Evolutionary conservation across 2,888 invertebrate genomes (phyloP), one percentile per base, ranked within the genome.

Genomic region (Temnothorax rugatulus): DNA sequence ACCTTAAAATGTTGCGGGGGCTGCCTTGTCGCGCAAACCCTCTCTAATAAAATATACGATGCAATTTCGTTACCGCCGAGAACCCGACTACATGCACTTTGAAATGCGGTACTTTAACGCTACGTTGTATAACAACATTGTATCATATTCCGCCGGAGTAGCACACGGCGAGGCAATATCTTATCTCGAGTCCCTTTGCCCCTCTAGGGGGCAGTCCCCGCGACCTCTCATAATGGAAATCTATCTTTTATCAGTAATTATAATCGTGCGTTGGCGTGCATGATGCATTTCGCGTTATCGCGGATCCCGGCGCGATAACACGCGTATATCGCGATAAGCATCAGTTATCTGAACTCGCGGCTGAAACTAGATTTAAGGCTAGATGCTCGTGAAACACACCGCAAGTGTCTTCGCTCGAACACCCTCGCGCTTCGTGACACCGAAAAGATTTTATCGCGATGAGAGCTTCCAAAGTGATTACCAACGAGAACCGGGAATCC

Each of bases 221-320:
- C 29, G 82, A 52, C 69, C 29, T 57, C 82, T 52, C 82, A 34
- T 73, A 73, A 84, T 85, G 89, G 81, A 86, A 84, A 87, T 84
- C 76, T 88, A 88, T 88, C 89, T 86, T 89, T 69, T 85, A 86
- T 88, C 88, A 87, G 83, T 86, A 88, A 88, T 89, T 89, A 77
- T 85, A 88, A 89, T 88, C 84, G 84, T 79, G 68, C 88, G 77
- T 86, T 81, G 50, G 69, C 86, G 75, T 79, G 69, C 86, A 71
- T 79, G 86, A 83, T 83, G 52, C 66, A 82, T 76, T 47, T 59
- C 11, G 50, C 71, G 81, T 75, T 88, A 86, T 87, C 89, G 41
- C n/a, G 81, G 61, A 90, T 88, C 9, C 0, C 44, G 21, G 21
- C 25, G 59, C 73, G 88, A 88, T 88, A 90, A 74, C 82, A 73